Conservation (phyloP, 2,113 vertebrate species). For the Podocnemis expansa region DNA sequence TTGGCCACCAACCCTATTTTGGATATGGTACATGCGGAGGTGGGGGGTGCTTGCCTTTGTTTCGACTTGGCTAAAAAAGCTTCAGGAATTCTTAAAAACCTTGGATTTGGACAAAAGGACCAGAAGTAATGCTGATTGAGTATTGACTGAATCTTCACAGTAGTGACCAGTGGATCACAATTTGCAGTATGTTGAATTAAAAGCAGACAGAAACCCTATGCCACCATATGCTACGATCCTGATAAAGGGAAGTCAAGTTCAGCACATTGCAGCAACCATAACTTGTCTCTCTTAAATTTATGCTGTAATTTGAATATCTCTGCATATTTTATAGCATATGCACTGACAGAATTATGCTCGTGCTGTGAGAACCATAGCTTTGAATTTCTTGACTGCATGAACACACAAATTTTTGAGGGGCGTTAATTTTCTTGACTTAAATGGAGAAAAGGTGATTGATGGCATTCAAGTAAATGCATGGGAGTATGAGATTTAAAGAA, state of each 20-base stretch:
- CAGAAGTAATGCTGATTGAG: not conserved
- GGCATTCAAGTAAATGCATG: not conserved
- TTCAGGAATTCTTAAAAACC: not conserved
- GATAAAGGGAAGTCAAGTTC: accelerated
- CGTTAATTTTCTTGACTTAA: not conserved
- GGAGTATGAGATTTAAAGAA: not conserved
- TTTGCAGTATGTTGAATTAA: not conserved
- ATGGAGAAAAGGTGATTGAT: not conserved
- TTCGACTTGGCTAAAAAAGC: not conserved
- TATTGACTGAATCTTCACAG: not conserved
- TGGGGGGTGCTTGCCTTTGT: not conserved
- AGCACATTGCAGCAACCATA: not conserved
- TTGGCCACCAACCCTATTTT: no score
- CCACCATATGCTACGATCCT: accelerated
- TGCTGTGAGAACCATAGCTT: not conserved
- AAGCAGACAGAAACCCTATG: not conserved
- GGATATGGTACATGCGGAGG: no score
- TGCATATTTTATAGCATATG: not conserved
- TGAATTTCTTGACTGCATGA: not conserved
- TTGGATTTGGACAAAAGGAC: not conserved
- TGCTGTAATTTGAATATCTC: not conserved
- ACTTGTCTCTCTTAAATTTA: not conserved
- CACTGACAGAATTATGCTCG: not conserved
- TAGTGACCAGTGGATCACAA: not conserved
- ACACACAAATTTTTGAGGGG: accelerated